Evolutionary conservation across 2,888 invertebrate species (phyloP).

Genomic region (Polymixis lichenea): DNA sequence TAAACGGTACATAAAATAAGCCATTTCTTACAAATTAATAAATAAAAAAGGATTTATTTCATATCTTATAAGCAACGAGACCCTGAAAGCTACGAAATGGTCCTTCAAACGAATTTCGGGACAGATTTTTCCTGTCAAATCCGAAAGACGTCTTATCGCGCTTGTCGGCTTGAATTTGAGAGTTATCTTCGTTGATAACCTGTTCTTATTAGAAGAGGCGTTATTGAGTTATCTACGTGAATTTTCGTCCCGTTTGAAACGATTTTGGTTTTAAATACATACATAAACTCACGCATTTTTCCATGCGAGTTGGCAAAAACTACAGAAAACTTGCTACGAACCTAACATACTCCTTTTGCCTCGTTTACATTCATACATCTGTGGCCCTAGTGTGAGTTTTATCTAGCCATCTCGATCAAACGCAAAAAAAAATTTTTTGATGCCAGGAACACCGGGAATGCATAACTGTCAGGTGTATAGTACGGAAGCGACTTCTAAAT

Average conservation of each 20-base stretch:
- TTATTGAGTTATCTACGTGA: neutral
- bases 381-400: no score
- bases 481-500: no score
- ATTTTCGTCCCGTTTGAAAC: neutral
- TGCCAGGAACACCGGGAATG: no score
- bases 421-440: no score
- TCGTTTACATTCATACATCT: no score
- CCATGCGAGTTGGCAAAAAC: no score
- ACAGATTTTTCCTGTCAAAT: conserved; percentile 12
- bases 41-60: neutral
- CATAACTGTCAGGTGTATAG: no score
- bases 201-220: conserved; percentile 5
- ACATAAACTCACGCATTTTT: no score
- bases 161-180: conserved; percentile 22
- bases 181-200: neutral
- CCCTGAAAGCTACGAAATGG: neutral
- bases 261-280: neutral
- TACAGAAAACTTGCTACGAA: no score
- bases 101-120: conserved; percentile 16
- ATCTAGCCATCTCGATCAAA: no score
- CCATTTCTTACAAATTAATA: neutral
- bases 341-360: no score
- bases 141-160: neutral
- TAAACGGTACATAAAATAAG: neutral
- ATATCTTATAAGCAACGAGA: neutral